These are phyloP conservation scores for Microcebus ravelobensis DNA, from an alignment of 2,113 vertebrate genomes.

Conservation along the genomic window DNA sequence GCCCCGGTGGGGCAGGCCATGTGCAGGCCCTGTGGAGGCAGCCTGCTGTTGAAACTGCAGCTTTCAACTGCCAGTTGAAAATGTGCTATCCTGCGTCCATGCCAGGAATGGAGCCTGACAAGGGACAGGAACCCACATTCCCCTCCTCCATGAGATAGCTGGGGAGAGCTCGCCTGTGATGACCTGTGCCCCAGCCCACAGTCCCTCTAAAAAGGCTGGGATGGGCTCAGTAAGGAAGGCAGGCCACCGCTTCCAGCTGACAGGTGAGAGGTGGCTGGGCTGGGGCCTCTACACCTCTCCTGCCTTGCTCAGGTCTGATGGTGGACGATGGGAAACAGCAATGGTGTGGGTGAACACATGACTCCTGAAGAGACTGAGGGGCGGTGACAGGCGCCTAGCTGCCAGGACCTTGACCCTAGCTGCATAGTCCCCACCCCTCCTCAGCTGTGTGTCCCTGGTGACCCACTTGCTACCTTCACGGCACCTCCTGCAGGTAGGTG, in stretches of 20 bases:
- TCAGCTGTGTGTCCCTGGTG: accelerated
- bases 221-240: not conserved
- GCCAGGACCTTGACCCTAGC: not conserved
- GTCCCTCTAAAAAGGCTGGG: not conserved
- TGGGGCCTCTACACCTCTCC: constrained; percentile 7
- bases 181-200: not conserved
- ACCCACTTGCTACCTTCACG: constrained; percentile 86
- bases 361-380: constrained; percentile 65
- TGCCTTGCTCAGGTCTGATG: constrained; percentile 21
- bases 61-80: not conserved
- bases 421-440: not conserved
- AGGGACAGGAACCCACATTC: too few species aligned
- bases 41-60: not conserved
- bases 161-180: not conserved
- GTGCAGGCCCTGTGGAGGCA: not conserved
- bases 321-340: constrained; percentile 5
- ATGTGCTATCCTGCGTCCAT: not conserved
- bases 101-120: not conserved
- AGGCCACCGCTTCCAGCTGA: not conserved
- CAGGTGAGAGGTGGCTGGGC: not conserved
- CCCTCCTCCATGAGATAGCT: not conserved
- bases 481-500: constrained; percentile 88
- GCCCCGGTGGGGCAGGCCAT: not conserved
- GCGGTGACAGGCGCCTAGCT: constrained; percentile 59
- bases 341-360: not conserved